Base-by-base conservation (phyloP, 2,113 vertebrate genomes). In the Syrmaticus mikado region DNA sequence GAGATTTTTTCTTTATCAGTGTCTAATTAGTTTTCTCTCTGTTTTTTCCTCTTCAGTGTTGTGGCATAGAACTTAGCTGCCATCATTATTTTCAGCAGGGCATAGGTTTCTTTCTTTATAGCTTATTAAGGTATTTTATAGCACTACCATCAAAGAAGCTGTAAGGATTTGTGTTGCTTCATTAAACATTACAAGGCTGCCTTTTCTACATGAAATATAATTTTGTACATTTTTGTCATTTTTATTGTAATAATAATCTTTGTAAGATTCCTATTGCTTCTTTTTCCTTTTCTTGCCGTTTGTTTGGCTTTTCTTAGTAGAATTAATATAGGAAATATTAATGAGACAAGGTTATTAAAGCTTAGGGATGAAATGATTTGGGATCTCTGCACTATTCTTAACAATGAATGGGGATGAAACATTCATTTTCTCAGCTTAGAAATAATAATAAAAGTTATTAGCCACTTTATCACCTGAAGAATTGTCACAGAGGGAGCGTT, bases 131-230 rank as follows among this genome's bases (percentile, higher is more conserved):
- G 43, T 78, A 94, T 89, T 95, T 97, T 95, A 93, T 55, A 90
- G 61, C 25, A 87, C 43, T 20, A 92, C 70, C 83, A 91, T 80
- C 93, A 92, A 83, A 95, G 87, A 94, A 78, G 53, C 71, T 90
- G 19, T 40, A 93, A 96, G 61, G 53, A 93, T 89, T 90, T 98
- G 97, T 97, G 97, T 94, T 95, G 82, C 92, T 97, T 97, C 97
- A 97, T 97, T 98, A 98, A 97, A 94, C 92, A 73, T 73, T 93
- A 92, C 43, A 90, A 96, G 43, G 45, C 72, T 71, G 73, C 82
- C 61, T 94, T 85, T 91, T 94, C 41, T 83, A 64, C 77, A 92
- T 93, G 77, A 97, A 96, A 96, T 75, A 86, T 71, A 73, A 89
- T 95, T 97, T 93, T 92, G 81, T 82, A 92, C 67, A 85, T 89